Base-by-base conservation (phyloP, 1,140 invertebrate genomes). In the Melipona quadrifasciata region DNA sequence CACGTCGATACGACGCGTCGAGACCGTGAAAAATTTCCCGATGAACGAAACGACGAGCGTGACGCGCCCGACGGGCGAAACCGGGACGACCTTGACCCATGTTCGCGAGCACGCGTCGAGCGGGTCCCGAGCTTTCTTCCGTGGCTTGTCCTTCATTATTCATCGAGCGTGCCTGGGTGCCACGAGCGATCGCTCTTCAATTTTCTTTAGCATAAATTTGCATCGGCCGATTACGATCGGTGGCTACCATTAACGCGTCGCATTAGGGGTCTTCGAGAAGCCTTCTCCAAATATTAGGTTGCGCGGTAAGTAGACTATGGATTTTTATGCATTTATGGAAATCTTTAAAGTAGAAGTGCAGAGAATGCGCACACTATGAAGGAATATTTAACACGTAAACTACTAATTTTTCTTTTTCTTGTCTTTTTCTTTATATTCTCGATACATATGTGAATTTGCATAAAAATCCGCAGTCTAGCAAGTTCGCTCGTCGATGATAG, bases 201-300 rank as follows among this genome's bases (percentile, higher is more conserved):
- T 91, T 90, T 90, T 71, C 83, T 67, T 91, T 88, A 89, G 89
- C 89, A 91, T 91, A 91, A 89, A 91, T 91, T 90, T 91, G 85
- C 91, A 91, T 91, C 85, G 86, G 6, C 21, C 34, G 24, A 51
- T 34, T 31, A 55, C 51, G 21, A 74, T 71, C 27, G 6, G 55
- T 53, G 64, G 65, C 47, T n/a, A 27, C 64, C 75, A 88, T 87
- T 88, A 80, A 76, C 75, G 78, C 65, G 65, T 65, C 34, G 53
- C 83, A 55, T 88, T 67, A 64, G 57, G n/a, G 61, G 34, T 39
- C 82, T 57, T 58, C n/a, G 51, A 39, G 71, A 71, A 47, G 39
- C 39, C 14, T 47, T 24, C 19, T 34, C 39, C 21, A 53, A 57
- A 55, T 16, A 55, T 55, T 57, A 19, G 17, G 39, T 47, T 47